A percentile compares a stretch with the other conserved stretches of the same genome.
Conservation (phyloP, 2,888 invertebrate species). For the Marasmarcha lunaedactyla region DNA sequence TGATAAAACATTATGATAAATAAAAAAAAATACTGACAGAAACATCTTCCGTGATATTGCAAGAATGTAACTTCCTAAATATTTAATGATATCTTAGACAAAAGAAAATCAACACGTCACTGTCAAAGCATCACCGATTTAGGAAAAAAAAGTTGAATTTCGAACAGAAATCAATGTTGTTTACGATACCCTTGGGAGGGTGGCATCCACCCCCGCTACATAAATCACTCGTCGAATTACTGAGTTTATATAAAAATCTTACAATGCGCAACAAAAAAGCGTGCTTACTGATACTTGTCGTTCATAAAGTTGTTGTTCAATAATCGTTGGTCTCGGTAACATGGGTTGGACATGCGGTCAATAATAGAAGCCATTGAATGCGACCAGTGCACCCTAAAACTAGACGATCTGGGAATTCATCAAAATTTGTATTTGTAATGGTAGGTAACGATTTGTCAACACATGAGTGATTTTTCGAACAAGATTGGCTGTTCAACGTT, state of each 20-base stretch:
- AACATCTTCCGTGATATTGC: no score
- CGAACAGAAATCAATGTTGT: conserved; percentile 49
- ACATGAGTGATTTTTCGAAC: not conserved
- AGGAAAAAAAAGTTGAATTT: not conserved
- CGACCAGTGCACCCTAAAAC: conserved; percentile 7
- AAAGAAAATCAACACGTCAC: no score
- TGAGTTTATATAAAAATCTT: conserved; percentile 61
- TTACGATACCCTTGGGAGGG: conserved; percentile 52
- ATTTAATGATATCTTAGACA: no score
- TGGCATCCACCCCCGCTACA: conserved; percentile 60
- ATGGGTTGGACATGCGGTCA: conserved; percentile 35
- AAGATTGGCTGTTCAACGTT: not conserved
- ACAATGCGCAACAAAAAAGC: conserved; percentile 10
- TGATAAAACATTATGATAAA: no score
- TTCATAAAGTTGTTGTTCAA: no score
- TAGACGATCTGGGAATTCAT: not conserved
- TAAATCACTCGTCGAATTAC: conserved; percentile 70
- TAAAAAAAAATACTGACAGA: no score
- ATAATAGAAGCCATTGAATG: conserved; percentile 15
- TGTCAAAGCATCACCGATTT: no score
- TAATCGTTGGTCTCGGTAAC: not conserved
- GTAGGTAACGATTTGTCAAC: not conserved
- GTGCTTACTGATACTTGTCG: no score
- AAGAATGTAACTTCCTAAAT: no score
- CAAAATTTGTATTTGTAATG: not conserved